phyloP scores from a whole-genome alignment of 2,797 vertebrate genomes.

The Coccyzus lansbergi region DNA sequence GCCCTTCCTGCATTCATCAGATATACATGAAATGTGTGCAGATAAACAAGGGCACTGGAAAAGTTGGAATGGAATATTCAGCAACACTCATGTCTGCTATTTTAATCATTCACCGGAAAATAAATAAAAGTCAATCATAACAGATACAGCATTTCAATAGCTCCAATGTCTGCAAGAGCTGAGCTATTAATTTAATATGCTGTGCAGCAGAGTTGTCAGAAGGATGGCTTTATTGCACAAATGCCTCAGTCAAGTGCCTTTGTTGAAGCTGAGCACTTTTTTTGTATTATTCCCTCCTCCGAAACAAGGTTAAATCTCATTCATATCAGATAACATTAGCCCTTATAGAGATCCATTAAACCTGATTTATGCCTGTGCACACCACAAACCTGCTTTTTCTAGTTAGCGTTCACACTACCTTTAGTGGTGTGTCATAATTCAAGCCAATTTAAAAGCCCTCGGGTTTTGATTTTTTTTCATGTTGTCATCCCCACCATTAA shows the following conservation, averaged over 20 bases:
- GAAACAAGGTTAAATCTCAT: conserved; percentile 16
- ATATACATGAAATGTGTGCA: background rate
- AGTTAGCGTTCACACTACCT: conserved; percentile 49
- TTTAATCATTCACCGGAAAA: background rate
- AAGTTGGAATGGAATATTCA: background rate
- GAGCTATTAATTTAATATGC: conserved; percentile 25
- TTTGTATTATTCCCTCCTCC: background rate
- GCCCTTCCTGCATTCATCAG: background rate
- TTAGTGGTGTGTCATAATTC: conserved; percentile 53
- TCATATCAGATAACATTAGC: background rate
- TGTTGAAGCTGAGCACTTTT: background rate
- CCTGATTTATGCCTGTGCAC: conserved; percentile 3
- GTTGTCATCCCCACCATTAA: conserved; percentile 44
- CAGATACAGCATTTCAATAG: background rate
- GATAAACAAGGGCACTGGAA: background rate
- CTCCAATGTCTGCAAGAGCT: conserved; percentile 22
- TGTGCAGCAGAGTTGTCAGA: background rate
- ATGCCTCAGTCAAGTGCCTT: conserved; percentile 10
- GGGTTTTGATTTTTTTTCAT: conserved; percentile 52
- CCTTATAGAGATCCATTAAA: conserved; percentile 11
- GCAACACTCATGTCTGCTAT: background rate
- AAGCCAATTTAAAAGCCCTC: conserved; percentile 55
- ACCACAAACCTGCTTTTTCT: conserved; percentile 39
- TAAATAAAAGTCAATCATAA: conserved; percentile 22
- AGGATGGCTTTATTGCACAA: conserved; percentile 27